Evolutionary conservation across 2,888 invertebrate genomes (phyloP).

Genomic region (Nesidiocoris tenuis): DNA sequence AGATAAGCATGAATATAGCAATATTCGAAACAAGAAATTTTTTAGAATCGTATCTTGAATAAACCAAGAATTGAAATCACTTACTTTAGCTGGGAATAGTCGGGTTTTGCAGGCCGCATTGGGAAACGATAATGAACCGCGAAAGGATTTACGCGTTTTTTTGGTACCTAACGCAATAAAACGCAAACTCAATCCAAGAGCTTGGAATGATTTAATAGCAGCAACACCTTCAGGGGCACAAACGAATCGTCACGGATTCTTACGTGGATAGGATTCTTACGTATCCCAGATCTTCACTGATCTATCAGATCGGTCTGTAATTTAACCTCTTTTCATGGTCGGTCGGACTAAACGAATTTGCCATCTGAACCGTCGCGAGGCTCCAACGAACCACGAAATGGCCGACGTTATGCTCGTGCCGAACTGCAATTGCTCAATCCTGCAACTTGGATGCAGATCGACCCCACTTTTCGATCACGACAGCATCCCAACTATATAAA

Average conservation of each 20-base stretch:
- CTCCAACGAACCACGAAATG: conserved; percentile 34
- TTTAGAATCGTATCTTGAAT: too few relatives aligned
- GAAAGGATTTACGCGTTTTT: too few relatives aligned
- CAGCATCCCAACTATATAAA: not conserved
- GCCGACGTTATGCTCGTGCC: conserved; percentile 26
- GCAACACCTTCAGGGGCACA: too few relatives aligned
- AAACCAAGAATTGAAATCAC: too few relatives aligned
- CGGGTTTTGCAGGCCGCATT: too few relatives aligned
- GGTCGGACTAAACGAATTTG: conserved; percentile 9
- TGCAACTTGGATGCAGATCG: not conserved
- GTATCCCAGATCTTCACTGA: not conserved
- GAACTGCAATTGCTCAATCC: conserved; percentile 6
- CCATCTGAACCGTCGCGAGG: conserved; percentile 25
- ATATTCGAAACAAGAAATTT: too few relatives aligned
- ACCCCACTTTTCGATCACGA: not conserved
- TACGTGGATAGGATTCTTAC: not conserved
- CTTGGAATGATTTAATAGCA: too few relatives aligned
- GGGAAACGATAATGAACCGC: too few relatives aligned
- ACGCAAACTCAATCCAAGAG: too few relatives aligned
- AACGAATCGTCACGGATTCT: not conserved
- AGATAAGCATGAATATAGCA: too few relatives aligned
- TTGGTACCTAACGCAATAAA: too few relatives aligned
- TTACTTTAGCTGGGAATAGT: too few relatives aligned
- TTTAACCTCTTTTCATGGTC: conserved; percentile 9
- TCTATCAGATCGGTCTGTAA: not conserved